A percentile compares a stretch with the other conserved stretches of the same genome.
Conservation (phyloP, 2,888 invertebrate genomes). For the Maniola hyperantus region DNA sequence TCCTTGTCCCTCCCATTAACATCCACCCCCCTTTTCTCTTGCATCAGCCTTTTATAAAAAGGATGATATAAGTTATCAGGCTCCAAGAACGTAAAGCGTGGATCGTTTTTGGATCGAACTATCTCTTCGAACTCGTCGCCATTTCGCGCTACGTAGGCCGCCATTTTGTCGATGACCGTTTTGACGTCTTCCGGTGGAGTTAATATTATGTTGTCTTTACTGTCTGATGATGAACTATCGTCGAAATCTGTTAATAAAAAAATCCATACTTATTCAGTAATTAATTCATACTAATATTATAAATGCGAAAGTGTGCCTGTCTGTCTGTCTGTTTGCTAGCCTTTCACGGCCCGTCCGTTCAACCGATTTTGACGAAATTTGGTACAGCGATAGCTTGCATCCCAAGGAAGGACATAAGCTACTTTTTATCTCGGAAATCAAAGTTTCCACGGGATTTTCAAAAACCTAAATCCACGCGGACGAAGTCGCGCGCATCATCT, state of each 20-base stretch:
- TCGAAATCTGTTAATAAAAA: conserved; percentile 56
- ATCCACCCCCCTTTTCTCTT: conserved; percentile 54
- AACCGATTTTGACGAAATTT: no score
- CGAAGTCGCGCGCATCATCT: no score
- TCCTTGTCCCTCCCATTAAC: conserved; percentile 52
- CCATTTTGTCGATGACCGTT: conserved; percentile 97
- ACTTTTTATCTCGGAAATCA: no score
- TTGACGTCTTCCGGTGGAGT: conserved; percentile 92
- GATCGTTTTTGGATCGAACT: conserved; percentile 91
- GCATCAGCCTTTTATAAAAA: conserved; percentile 87
- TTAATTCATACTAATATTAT: neutral
- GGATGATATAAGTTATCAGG: conserved; percentile 89
- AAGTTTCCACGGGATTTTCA: no score
- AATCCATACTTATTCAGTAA: neutral
- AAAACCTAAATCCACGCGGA: no score
- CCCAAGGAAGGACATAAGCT: no score
- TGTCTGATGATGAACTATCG: conserved; percentile 61
- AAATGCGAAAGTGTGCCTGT: no score
- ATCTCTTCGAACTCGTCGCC: conserved; percentile 96
- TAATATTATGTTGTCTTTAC: conserved; percentile 66
- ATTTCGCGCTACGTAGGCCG: conserved; percentile 97
- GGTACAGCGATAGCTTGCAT: no score
- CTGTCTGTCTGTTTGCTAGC: no score
- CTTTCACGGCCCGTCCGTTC: no score
- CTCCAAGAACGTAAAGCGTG: conserved; percentile 93